Evolutionary conservation across 2,113 vertebrate species (phyloP).

Genomic region (Bungarus multicinctus): DNA sequence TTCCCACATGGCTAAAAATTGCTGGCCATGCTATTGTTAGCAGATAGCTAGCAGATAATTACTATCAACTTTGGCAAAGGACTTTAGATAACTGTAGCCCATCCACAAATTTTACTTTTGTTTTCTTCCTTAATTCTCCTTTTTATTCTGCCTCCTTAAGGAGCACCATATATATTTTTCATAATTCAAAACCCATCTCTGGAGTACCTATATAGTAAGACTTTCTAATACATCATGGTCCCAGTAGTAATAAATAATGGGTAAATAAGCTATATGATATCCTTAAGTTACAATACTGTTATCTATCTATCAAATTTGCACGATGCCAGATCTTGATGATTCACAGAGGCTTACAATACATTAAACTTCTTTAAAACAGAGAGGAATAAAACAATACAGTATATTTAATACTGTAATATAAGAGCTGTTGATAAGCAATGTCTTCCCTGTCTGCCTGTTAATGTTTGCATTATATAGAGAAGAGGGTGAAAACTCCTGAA

Average conservation of each 20-base stretch:
- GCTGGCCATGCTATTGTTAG: background rate
- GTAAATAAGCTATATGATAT: background rate
- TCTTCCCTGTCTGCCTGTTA: background rate
- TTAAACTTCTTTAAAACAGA: background rate
- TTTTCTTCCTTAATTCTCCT: background rate
- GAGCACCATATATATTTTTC: background rate
- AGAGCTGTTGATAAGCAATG: background rate
- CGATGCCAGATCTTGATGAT: background rate
- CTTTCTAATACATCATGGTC: background rate
- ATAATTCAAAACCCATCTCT: background rate
- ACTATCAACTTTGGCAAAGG: background rate
- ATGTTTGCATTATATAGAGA: background rate
- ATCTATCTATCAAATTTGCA: background rate
- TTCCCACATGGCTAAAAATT: background rate
- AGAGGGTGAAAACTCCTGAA: background rate
- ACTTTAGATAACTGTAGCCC: background rate
- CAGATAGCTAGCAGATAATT: background rate
- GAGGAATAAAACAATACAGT: background rate
- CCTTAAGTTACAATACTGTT: background rate
- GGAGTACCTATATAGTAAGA: background rate
- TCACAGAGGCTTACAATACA: background rate
- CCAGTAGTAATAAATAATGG: background rate
- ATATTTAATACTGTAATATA: background rate
- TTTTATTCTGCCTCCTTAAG: background rate
- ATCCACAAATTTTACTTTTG: background rate